Evolutionary conservation across 2,888 invertebrate species (phyloP).

Genomic region (Limenitis camilla): DNA sequence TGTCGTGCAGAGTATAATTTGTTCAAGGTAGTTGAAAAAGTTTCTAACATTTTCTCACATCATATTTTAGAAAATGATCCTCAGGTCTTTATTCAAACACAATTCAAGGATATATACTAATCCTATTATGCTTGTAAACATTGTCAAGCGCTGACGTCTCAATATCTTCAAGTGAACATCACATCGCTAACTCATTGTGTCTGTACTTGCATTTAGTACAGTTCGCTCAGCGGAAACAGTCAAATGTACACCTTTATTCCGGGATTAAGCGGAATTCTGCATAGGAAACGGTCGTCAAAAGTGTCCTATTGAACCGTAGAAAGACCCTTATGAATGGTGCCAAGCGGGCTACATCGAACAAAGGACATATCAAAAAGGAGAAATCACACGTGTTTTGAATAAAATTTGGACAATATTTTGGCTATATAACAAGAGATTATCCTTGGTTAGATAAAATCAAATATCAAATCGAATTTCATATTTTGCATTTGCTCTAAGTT

Average conservation of each 20-base stretch:
- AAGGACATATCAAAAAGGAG: conserved; percentile 44
- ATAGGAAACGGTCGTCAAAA: conserved; percentile 69
- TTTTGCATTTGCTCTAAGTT: conserved; percentile 9
- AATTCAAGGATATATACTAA: conserved; percentile 50
- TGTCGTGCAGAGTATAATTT: too few species aligned
- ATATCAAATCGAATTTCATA: conserved; percentile 16
- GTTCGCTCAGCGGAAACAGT: conserved; percentile 57
- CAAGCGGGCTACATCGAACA: conserved; percentile 44
- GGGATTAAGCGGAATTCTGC: conserved; percentile 69
- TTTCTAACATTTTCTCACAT: conserved; percentile 17
- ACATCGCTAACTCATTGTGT: conserved; percentile 27
- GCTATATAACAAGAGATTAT: conserved; percentile 49
- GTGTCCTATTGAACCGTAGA: conserved; percentile 50
- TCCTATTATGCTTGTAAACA: conserved; percentile 67
- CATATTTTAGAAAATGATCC: conserved; percentile 2
- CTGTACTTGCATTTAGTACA: conserved; percentile 36
- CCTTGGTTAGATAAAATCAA: conserved; percentile 35
- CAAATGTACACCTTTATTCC: conserved; percentile 61
- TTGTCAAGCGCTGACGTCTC: conserved; percentile 49
- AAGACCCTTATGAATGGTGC: conserved; percentile 47
- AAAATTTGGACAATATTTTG: conserved; percentile 54
- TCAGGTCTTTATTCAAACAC: conserved; percentile 22
- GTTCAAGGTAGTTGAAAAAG: too few species aligned
- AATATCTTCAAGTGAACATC: conserved; percentile 62
- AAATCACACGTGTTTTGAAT: conserved; percentile 64